Evolutionary conservation across 2,797 vertebrate species (phyloP).

Genomic region (Liparis tanakae): DNA sequence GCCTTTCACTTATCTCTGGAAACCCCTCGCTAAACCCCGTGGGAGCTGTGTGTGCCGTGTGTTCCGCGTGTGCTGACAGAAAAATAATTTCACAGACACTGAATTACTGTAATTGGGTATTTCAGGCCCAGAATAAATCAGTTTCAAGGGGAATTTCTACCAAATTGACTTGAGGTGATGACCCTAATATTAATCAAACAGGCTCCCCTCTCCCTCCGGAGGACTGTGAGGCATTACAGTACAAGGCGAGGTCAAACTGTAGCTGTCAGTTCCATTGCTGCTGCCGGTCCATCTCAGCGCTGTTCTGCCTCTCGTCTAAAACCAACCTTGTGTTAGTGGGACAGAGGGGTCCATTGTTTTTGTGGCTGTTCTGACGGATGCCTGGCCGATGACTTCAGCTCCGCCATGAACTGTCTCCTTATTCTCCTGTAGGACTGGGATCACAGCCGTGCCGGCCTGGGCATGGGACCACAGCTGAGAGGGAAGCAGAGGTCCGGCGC

Average conservation of each 20-base stretch:
- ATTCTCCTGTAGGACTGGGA: constrained; percentile 74
- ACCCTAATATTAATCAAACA: background rate
- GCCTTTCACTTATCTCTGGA: constrained; percentile 44
- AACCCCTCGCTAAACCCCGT: constrained; percentile 40
- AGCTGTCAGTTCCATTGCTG: constrained; percentile 53
- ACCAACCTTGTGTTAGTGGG: constrained; percentile 71
- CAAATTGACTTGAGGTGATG: constrained; percentile 9
- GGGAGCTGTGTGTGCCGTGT: constrained; percentile 18
- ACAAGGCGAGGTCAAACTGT: constrained; percentile 52
- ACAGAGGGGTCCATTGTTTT: constrained; percentile 76
- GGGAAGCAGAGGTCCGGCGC: constrained; percentile 29
- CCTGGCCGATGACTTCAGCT: constrained; percentile 82
- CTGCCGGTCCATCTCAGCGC: constrained; percentile 33
- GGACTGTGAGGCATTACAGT: constrained; percentile 38
- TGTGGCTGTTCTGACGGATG: constrained; percentile 72
- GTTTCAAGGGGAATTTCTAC: constrained; percentile 2
- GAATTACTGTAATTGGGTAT: background rate
- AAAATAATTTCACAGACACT: background rate
- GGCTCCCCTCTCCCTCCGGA: background rate
- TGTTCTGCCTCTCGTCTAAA: constrained; percentile 64
- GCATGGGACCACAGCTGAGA: constrained; percentile 74
- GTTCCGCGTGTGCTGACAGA: background rate
- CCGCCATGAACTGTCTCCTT: constrained; percentile 79
- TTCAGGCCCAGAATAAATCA: background rate
- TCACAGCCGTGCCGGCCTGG: constrained; percentile 76